phyloP scores from a whole-genome alignment of 2,888 invertebrate genomes.

The Synergus itoensis region DNA sequence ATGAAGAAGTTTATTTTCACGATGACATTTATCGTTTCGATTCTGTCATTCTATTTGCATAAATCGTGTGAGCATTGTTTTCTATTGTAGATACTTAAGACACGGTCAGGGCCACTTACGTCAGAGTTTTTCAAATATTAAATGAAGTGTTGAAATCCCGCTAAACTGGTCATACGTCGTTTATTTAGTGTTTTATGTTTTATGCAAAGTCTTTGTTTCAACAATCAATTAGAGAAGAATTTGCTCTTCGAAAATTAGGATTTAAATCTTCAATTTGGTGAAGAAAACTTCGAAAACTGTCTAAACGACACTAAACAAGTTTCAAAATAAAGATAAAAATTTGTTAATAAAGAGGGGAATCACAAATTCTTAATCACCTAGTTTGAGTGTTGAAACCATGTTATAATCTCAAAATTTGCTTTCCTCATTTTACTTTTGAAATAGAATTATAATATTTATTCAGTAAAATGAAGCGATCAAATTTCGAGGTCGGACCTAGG shows the following conservation, averaged over 20 bases:
- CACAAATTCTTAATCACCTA: too few relatives aligned
- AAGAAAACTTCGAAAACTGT: too few relatives aligned
- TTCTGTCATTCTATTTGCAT: slow-evolving; percentile 34
- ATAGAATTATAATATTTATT: too few relatives aligned
- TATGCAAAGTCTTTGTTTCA: slow-evolving; percentile 31
- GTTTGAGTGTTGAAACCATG: background rate
- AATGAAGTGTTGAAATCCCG: slow-evolving; percentile 30
- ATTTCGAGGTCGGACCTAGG: too few relatives aligned
- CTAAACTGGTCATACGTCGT: background rate
- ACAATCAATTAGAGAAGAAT: slow-evolving; percentile 29
- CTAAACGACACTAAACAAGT: background rate
- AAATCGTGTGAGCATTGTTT: slow-evolving; percentile 31
- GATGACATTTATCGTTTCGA: slow-evolving; percentile 25
- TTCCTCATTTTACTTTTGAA: background rate
- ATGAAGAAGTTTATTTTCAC: slow-evolving; percentile 14
- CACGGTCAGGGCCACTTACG: slow-evolving; percentile 35
- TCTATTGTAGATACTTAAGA: slow-evolving; percentile 22
- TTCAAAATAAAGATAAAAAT: background rate
- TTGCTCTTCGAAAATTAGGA: background rate
- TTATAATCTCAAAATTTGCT: background rate
- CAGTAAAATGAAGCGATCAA: too few relatives aligned
- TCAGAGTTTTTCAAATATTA: slow-evolving; percentile 40
- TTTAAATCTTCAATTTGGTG: background rate
- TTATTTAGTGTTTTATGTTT: slow-evolving; percentile 17
- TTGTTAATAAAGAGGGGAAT: too few relatives aligned